phyloP scores from a whole-genome alignment of 2,113 vertebrate genomes.

The Vombatus ursinus region DNA sequence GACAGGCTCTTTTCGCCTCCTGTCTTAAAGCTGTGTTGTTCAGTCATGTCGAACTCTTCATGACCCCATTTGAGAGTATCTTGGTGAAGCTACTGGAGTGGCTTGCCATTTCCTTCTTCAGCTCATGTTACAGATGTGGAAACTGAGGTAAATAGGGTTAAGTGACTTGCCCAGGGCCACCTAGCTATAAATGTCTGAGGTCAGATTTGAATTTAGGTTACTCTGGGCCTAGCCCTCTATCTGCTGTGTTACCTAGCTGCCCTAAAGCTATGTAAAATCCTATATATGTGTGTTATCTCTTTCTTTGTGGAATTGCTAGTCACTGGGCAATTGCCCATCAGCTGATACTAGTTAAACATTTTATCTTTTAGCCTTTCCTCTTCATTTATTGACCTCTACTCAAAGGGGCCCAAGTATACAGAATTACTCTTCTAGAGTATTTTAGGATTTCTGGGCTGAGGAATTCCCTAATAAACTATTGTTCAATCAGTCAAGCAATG shows the following conservation, averaged over 20 bases:
- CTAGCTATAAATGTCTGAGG: too few relatives aligned
- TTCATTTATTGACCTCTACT: neutral
- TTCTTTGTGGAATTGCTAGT: too few relatives aligned
- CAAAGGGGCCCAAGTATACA: neutral
- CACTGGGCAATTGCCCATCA: neutral
- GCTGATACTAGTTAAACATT: neutral
- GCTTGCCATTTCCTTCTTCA: neutral
- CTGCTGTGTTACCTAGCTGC: too few relatives aligned
- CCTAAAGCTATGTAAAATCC: too few relatives aligned
- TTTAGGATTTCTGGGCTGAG: neutral
- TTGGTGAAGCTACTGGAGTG: neutral
- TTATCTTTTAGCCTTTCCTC: neutral
- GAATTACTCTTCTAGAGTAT: neutral
- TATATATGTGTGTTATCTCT: too few relatives aligned
- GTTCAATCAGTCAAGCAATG: neutral
- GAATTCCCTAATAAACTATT: neutral
- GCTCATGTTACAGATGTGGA: neutral
- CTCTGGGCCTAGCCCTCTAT: too few relatives aligned
- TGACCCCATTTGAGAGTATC: neutral
- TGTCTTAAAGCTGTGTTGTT: neutral
- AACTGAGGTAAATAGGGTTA: neutral
- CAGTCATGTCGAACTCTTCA: neutral
- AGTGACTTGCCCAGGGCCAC: neutral
- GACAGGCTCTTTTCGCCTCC: neutral
- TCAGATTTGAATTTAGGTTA: too few relatives aligned